Base-by-base conservation (phyloP, 53 echinoderm and acorn worm species). In the Apostichopus leukothele region DNA sequence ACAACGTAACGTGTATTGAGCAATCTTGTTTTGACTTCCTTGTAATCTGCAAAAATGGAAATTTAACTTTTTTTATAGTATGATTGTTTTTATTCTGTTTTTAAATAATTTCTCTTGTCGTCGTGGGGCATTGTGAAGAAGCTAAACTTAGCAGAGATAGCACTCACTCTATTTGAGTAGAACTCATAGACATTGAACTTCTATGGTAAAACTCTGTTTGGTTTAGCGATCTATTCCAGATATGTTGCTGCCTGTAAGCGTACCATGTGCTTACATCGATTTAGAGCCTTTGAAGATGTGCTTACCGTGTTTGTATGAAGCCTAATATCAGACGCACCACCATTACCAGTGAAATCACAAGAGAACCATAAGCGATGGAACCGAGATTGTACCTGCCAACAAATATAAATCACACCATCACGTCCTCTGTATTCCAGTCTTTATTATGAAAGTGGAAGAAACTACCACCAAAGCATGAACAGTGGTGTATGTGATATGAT, bases 321-420 rank as follows among this genome's bases (percentile, higher is more conserved):
- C 95, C 95, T 1, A 97, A 88, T 12, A 95, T 86, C 23, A 97
- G 81, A 1, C 97, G 88, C 7, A 91, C 92, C 60, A 93, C 53
- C 95, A 95, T 95, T 54, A 97, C 92, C 6, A 95, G 55, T 4
- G 97, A 95, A 5, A 97, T 97, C 54, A 97, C 73, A 16, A 97
- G 52, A 16, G 97, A 97, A 25, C 97, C 97, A 67, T 95, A 97
- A 26, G 97, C 97, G 1, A 97, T 73, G 1, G 97, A 97, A 12
- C 97, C 97, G 10, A 97, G 89, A 67, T 97, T 95, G 53, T 97
- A 97, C 60, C 97, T 96, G 90, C 5, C n/a, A 73, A 75, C 59
- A 52, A 51, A 22, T 1, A 51, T 50, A 83, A 22, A 20, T 39
- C 39, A 39, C 3, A 39, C 39, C 39, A 39, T 39, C 39, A 39